Base-by-base conservation (phyloP, 2,113 vertebrate genomes). In the Grammomys dolichurus region DNA sequence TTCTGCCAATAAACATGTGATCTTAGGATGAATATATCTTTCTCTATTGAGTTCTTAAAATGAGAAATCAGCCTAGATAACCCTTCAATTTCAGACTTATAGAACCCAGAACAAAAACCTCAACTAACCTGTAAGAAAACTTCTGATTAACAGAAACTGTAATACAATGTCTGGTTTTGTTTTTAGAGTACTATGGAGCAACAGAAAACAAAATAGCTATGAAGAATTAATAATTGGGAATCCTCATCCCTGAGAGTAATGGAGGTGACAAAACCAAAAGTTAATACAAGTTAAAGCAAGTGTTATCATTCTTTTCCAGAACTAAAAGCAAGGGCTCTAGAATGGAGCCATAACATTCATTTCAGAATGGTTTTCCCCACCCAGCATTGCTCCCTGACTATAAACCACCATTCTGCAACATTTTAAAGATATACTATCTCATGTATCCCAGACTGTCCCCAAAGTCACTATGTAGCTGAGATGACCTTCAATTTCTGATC, bases 331-430 rank as follows among this genome's bases (percentile, higher is more conserved):
- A 96, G 80, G 56, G 6, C n/a, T 84, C 63, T 76, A 87, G 43
- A 93, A 84, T 6, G 12, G 12, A 95, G 19, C 75, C 7, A 63
- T 67, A 75, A 91, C 36, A n/a, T 80, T 63, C 67, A 40, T 87
- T 97, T 95, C 87, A 94, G 63, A 91, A 94, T 91, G 28, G 11
- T 70, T 89, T 97, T 77, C 63, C 69, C 78, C 69, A 43, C 36
- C 67, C 60, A 89, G 31, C 36, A 81, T 75, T 85, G 69, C 72
- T 82, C 31, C 56, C 3, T 93, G 46, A 90, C 51, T 67, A 85
- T 1, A 86, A 58, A 80, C 31, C 43, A 96, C 72, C 43, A 89
- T 84, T 65, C 76, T 76, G 26, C 6, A 94, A 22, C 46, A 54
- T 17, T 92, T 93, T 87, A 91, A 69, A 70, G 65, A 87, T 48